Evolutionary conservation across 2,888 invertebrate species (phyloP).

Genomic region (Cataglyphis livida): DNA sequence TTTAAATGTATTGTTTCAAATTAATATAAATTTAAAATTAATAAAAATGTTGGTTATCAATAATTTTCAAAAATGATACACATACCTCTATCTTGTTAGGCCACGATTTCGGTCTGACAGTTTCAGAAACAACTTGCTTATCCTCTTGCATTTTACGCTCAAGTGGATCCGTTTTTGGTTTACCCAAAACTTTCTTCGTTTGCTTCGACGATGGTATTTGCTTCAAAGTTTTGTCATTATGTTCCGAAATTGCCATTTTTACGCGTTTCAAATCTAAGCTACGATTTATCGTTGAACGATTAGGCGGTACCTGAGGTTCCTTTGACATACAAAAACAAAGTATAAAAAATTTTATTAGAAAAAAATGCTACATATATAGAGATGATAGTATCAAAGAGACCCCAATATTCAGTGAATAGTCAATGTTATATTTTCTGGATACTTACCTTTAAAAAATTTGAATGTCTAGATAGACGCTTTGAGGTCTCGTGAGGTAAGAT

Average conservation of each 20-base stretch:
- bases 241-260: constrained; percentile 84
- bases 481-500: constrained; percentile 85
- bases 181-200: constrained; percentile 74
- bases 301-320: constrained; percentile 79
- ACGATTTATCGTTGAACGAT: constrained; percentile 79
- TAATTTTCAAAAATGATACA: constrained; percentile 13
- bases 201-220: constrained; percentile 71
- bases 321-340: constrained; percentile 46
- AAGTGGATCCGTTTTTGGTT: constrained; percentile 84
- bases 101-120: constrained; percentile 83
- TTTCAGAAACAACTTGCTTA: constrained; percentile 74
- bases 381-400: neutral
- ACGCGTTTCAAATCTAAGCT: constrained; percentile 84
- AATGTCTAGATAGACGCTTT: constrained; percentile 82
- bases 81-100: constrained; percentile 84
- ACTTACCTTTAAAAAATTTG: constrained; percentile 82
- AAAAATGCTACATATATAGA: neutral
- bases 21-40: neutral
- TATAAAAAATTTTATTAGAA: constrained; percentile 9
- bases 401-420: neutral
- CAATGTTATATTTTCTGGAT: neutral
- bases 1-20: neutral
- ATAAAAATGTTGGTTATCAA: neutral
- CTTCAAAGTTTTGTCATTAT: constrained; percentile 81
- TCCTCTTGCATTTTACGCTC: constrained; percentile 82